These are phyloP conservation scores for Glossosoma conforme DNA, from an alignment of 1,140 invertebrate genomes.

Conservation along the genomic window DNA sequence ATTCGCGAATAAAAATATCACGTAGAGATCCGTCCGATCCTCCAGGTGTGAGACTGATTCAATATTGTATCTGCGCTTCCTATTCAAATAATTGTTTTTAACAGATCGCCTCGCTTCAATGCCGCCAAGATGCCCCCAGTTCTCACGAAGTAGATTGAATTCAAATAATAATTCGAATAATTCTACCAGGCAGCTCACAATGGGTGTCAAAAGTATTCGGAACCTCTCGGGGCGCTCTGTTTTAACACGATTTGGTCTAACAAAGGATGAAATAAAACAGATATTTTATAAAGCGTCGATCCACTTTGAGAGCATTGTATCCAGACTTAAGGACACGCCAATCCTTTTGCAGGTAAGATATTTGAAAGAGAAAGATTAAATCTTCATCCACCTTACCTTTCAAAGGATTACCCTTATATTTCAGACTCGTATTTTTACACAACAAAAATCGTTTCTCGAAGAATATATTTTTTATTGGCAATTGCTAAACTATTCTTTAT, in stretches of 20 bases:
- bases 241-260: constrained; percentile 14
- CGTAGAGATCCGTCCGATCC: no score
- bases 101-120: no score
- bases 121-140: no score
- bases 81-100: no score
- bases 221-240: constrained; percentile 8
- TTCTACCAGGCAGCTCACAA: constrained; percentile 2
- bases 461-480: constrained; percentile 15
- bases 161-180: constrained; percentile 12
- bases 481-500: constrained; percentile 11
- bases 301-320: constrained; percentile 8
- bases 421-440: constrained; percentile 8
- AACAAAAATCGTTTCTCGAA: constrained; percentile 3
- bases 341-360: constrained; percentile 14
- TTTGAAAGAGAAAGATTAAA: constrained; percentile 17
- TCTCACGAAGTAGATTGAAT: neutral
- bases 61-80: no score
- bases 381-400: constrained; percentile 8
- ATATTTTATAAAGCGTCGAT: constrained; percentile 14
- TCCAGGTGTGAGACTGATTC: no score
- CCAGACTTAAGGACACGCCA: constrained; percentile 1
- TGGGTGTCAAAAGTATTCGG: constrained; percentile 13
- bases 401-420: constrained; percentile 12
- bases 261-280: constrained; percentile 18
- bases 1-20: no score